Evolutionary conservation across 2,113 vertebrate species (phyloP), one percentile per base, ranked within the genome.

Genomic region (Corvus cornix): DNA sequence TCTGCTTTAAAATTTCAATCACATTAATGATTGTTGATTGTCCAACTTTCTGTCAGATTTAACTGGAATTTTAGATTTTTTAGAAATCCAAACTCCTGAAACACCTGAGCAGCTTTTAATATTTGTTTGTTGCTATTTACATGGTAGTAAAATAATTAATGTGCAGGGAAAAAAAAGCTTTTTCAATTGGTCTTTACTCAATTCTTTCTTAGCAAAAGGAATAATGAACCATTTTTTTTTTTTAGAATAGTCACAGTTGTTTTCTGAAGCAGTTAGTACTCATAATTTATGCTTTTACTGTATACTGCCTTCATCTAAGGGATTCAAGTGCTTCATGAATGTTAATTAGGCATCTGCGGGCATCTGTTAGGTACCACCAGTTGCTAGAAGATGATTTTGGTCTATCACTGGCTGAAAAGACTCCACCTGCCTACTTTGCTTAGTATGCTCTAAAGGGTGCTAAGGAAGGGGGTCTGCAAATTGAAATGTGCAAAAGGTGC

Each of bases 271-370:
- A 72, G 72, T 84, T 84, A 41, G 63, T 84, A 90, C 6, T 7
- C 52, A 67, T 79, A 92, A 92, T 94, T 92, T 94, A 66, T 1
- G 14, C 35, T 90, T 89, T 90, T 87, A 60, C 68, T 86, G 49
- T 84, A 93, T 81, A 62, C 12, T 92, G 88, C 67, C 48, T 94
- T 90, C 52, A 56, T 96, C 68, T 81, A 68, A 90, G 37, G 41
- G 56, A 84, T 92, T 94, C 63, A 67, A 91, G 56, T 63, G 43
- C 64, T 90, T 93, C 74, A 90, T 89, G 93, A 95, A 96, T 84
- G 68, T 75, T 95, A 93, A 92, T 95, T 94, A 96, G 56, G 76
- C 93, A 95, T 96, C 88, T 97, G 89, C 83, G 90, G 73, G 48
- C 83, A 81, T 90, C 85, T 81, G 68, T 69, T 84, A 86, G 56